Base-by-base conservation (phyloP, 2,113 vertebrate genomes). In the Potamarius usumacintae region DNA sequence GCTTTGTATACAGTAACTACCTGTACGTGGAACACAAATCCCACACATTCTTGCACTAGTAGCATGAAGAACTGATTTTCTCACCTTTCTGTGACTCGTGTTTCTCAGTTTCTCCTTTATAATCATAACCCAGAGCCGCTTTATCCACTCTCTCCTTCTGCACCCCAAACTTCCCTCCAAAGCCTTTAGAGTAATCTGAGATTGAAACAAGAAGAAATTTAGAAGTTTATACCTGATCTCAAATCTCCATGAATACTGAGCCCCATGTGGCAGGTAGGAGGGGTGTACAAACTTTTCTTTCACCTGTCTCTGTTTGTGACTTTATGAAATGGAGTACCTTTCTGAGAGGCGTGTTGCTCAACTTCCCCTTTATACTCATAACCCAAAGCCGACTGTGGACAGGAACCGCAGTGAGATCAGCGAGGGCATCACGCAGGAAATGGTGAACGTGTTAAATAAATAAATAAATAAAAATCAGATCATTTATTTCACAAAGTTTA, bases 301-400 rank as follows among this genome's bases (percentile, higher is more conserved):
- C 55, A 82, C 34, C 57, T 81, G 27, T 48, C 12, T 57, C 12
- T 30, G 65, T 80, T 20, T 71, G 52, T 69, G 30, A 50, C 8
- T 20, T 6, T 25, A 34, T 67, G 11, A 22, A 57, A 15, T 58
- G 7, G 7, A 42, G 92, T 91, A 95, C 98, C 98, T 97, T 95
- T 98, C 92, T 99, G 98, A 82, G 98, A 99, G 0, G 94, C 80
- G 30, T 99, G 98, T 65, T 97, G 96, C 87, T 97, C 94, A 88
- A 97, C 95, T 82, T 97, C 93, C n/a, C 94, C 97, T 93, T 99
- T 99, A 94, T 99, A 98, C 30, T 97, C 97, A 89, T 97, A 99
- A 78, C 97, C 96, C 91, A 98, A 76, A 0, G 98, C 98, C 25
- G 97, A 98, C 98, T 99, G 93, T 1, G 86, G 25, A 90, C 25